A percentile compares a stretch with the other conserved stretches of the same genome.
phyloP scores from a whole-genome alignment of 2,113 vertebrate genomes.

The Fulica atra region DNA sequence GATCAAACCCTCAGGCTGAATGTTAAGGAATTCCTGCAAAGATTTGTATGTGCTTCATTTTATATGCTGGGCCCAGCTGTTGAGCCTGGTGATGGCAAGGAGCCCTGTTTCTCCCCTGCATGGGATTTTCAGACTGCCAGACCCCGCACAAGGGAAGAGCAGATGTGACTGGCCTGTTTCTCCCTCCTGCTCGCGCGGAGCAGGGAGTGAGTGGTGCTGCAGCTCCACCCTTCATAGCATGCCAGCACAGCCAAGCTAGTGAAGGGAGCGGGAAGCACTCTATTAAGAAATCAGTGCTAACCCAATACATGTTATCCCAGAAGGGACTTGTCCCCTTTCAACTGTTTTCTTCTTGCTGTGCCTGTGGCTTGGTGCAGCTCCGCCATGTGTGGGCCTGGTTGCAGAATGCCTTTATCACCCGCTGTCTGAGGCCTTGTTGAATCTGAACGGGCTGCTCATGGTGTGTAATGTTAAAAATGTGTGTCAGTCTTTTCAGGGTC shows the following conservation, averaged over 20 bases:
- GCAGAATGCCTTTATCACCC: rapidly evolving
- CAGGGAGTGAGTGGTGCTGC: background rate
- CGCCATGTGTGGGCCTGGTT: rapidly evolving
- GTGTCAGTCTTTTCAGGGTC: background rate
- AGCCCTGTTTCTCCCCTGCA: conserved; percentile 40
- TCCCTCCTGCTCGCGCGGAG: background rate
- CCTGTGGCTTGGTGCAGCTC: background rate
- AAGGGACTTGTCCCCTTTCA: background rate
- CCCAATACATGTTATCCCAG: background rate
- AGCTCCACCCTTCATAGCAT: conserved; percentile 17
- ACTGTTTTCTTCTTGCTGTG: background rate
- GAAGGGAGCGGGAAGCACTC: background rate
- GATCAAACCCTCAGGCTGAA: conserved; percentile 8
- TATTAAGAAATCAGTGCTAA: background rate
- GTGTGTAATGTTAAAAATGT: background rate
- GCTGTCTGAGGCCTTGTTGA: rapidly evolving
- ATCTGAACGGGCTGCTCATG: background rate
- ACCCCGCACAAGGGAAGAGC: conserved; percentile 21
- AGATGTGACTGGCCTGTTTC: conserved; percentile 5
- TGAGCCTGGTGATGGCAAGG: conserved; percentile 42
- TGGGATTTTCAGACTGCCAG: conserved; percentile 44
- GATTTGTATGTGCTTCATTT: conserved; percentile 41
- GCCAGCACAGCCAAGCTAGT: background rate
- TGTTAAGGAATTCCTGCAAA: conserved; percentile 19
- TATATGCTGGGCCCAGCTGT: conserved; percentile 47